phyloP scores from a whole-genome alignment of 2,888 invertebrate species.

The Sarcophaga variegata region DNA sequence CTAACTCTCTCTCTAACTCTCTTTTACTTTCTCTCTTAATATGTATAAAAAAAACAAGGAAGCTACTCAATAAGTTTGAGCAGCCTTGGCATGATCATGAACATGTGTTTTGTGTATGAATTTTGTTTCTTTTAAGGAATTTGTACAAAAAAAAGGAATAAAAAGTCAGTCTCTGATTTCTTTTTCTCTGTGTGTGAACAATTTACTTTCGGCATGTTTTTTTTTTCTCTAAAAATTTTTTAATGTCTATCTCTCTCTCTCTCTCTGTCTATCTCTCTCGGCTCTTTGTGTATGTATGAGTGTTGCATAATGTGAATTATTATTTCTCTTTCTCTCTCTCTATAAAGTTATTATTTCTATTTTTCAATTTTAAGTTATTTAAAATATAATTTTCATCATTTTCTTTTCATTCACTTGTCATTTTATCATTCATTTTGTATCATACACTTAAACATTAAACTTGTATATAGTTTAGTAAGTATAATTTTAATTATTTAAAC shows the following conservation, averaged over 20 bases:
- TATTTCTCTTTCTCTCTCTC: slow-evolving; percentile 17
- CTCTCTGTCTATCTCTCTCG: slow-evolving; percentile 34
- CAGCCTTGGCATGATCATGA: slow-evolving; percentile 44
- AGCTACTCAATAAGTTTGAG: background rate
- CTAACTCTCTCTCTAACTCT: slow-evolving; percentile 49
- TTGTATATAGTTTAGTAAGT: slow-evolving; percentile 60
- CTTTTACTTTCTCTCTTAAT: background rate
- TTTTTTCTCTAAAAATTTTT: slow-evolving; percentile 28
- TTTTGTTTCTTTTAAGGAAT: slow-evolving; percentile 34
- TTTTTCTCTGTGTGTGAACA: slow-evolving; percentile 13
- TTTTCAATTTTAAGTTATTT: slow-evolving; percentile 8
- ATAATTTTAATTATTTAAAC: slow-evolving; percentile 18
- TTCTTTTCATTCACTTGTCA: slow-evolving; percentile 59
- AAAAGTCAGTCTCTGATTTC: slow-evolving; percentile 27
- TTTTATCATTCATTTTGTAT: slow-evolving; percentile 67
- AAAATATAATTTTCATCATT: slow-evolving; percentile 27
- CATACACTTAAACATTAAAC: slow-evolving; percentile 69
- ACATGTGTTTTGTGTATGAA: slow-evolving; percentile 54
- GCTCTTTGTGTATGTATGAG: slow-evolving; percentile 60
- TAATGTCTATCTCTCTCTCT: slow-evolving; percentile 34
- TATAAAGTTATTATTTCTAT: slow-evolving; percentile 13
- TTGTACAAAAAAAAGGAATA: slow-evolving; percentile 28
- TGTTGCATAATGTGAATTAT: slow-evolving; percentile 54
- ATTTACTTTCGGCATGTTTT: slow-evolving; percentile 57
- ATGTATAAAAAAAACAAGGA: background rate